phyloP scores from a whole-genome alignment of 1,140 invertebrate species.

The Sitobion miscanthi region DNA sequence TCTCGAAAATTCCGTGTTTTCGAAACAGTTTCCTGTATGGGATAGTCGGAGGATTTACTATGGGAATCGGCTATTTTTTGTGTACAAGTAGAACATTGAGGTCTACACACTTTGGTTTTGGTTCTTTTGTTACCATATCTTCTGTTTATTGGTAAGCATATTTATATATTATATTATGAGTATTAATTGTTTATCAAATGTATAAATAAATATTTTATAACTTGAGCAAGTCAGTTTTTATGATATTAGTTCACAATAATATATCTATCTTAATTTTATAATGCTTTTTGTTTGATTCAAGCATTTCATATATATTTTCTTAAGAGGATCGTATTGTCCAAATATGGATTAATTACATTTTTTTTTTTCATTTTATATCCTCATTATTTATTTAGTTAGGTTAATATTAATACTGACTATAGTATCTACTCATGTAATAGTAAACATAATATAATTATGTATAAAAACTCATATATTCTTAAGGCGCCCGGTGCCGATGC shows the following conservation, averaged over 20 bases:
- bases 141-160: constrained; percentile 65
- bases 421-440: too few relatives aligned
- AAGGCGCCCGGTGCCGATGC: too few relatives aligned
- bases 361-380: too few relatives aligned
- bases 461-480: too few relatives aligned
- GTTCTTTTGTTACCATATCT: constrained; percentile 66
- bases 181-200: background rate
- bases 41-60: constrained; percentile 66
- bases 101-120: constrained; percentile 66
- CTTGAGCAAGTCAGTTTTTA: background rate
- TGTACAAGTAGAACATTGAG: constrained; percentile 66
- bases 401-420: too few relatives aligned
- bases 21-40: constrained; percentile 70
- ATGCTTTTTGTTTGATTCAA: too few relatives aligned
- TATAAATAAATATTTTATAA: background rate
- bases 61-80: constrained; percentile 68
- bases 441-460: too few relatives aligned
- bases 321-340: too few relatives aligned
- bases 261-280: too few relatives aligned
- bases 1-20: constrained; percentile 72
- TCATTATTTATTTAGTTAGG: too few relatives aligned
- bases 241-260: background rate
- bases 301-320: too few relatives aligned
- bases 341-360: too few relatives aligned
- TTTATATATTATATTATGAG: background rate